Base-by-base conservation (phyloP, 2,888 invertebrate genomes). In the Peribatodes rhomboidaria region DNA sequence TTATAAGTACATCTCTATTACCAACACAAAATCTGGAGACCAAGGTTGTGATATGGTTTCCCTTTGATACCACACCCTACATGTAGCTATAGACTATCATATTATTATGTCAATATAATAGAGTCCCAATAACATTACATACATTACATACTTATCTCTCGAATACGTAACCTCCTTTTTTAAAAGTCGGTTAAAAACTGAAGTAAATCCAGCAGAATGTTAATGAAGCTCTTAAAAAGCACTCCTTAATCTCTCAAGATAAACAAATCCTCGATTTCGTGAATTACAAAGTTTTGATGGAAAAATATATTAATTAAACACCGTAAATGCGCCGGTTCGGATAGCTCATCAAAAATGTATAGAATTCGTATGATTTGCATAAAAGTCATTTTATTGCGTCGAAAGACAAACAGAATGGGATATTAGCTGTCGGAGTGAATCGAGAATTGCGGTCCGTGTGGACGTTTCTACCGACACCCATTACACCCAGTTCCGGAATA, bases 351-450 rank as follows among this genome's bases (percentile, higher is more conserved):
- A 92, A 92, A 93, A 92, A 93, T 93, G 92, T 93, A 93, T 93
- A 90, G 92, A 93, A 93, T 92, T 92, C 92, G 88, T 89, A 92
- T 90, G 88, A 93, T 93, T 93, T 92, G 90, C 92, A 93, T 93
- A 93, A 92, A 93, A 92, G 90, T 92, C 92, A 92, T 93, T 93
- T 92, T 93, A 93, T 93, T 93, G 92, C 88, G 83, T 87, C 90
- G 88, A 85, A 93, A 93, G 92, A 93, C 92, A 93, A 92, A 93
- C 92, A 92, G 92, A 92, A 90, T 89, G 85, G 87, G 81, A 90
- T 92, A 90, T 92, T 92, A 92, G 90, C 85, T 81, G 88, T 85
- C 86, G 91, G 87, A 89, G 87, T 86, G 88, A 82, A 80, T 88
- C 88, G 86, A 85, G 84, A 80, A 83, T 75, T 81, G 88, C 81